Conservation (phyloP, 2,888 invertebrate species). For the Timema podura region DNA sequence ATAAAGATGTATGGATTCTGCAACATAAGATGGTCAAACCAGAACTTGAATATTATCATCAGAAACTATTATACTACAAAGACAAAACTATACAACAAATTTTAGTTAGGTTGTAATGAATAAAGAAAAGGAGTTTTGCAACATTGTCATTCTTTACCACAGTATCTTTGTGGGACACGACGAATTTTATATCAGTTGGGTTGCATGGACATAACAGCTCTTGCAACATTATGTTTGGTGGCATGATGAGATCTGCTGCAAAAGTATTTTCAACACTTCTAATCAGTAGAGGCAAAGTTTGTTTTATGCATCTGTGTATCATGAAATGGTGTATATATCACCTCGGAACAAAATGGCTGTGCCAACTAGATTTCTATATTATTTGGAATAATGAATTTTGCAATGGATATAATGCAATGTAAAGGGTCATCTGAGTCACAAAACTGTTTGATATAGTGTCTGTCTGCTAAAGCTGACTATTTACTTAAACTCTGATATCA, state of each 20-base stretch:
- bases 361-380: neutral
- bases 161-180: neutral
- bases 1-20: neutral
- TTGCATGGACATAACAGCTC: conserved; percentile 5
- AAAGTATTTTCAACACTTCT: neutral
- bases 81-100: neutral
- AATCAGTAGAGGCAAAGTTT: neutral
- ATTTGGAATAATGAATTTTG: conserved; percentile 3
- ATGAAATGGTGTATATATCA: neutral
- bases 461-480: too few relatives aligned
- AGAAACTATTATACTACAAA: neutral
- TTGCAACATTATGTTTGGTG: neutral
- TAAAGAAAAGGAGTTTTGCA: neutral
- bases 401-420: neutral
- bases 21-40: conserved; percentile 1
- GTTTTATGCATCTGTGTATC: neutral
- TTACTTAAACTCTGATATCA: too few relatives aligned
- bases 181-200: neutral
- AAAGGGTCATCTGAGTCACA: too few relatives aligned
- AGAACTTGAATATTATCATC: neutral
- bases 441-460: too few relatives aligned
- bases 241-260: conserved; percentile 8
- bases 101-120: neutral
- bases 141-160: neutral
- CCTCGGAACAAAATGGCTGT: neutral